These are phyloP conservation scores for Meloidogyne exigua DNA, from an alignment of 1,140 invertebrate species.

Conservation along the genomic window DNA sequence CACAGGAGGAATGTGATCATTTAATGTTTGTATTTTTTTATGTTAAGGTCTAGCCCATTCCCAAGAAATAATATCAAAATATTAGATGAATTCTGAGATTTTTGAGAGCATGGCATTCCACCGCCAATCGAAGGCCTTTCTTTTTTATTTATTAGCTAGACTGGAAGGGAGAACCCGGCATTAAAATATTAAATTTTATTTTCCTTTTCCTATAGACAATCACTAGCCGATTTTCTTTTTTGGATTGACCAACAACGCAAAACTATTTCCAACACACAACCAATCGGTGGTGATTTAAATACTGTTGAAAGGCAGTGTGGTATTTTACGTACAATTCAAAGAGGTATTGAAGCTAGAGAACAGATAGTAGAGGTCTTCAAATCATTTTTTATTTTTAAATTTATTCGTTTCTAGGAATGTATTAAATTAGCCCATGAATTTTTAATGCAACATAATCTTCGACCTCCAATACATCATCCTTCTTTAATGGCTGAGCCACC, in stretches of 20 bases:
- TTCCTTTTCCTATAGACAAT: constrained; percentile 24
- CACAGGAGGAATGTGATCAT: constrained; percentile 61
- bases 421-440: constrained; percentile 54
- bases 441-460: constrained; percentile 62
- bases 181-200: neutral
- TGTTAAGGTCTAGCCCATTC: no score
- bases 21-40: constrained; percentile 34
- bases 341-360: constrained; percentile 53
- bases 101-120: no score
- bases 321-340: constrained; percentile 42
- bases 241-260: constrained; percentile 55
- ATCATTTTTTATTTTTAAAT: neutral
- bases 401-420: constrained; percentile 27
- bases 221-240: constrained; percentile 46
- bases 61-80: no score
- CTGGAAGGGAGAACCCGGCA: no score
- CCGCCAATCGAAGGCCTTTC: no score
- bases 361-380: constrained; percentile 36
- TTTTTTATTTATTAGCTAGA: no score
- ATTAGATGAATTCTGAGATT: no score
- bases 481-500: constrained; percentile 12
- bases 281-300: constrained; percentile 53
- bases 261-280: constrained; percentile 48
- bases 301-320: constrained; percentile 51
- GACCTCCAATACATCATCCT: constrained; percentile 48